Percentiles rank a stretch among this genome's conserved stretches.
phyloP scores from a whole-genome alignment of 2,797 vertebrate species.

The Poecilia velifera region DNA sequence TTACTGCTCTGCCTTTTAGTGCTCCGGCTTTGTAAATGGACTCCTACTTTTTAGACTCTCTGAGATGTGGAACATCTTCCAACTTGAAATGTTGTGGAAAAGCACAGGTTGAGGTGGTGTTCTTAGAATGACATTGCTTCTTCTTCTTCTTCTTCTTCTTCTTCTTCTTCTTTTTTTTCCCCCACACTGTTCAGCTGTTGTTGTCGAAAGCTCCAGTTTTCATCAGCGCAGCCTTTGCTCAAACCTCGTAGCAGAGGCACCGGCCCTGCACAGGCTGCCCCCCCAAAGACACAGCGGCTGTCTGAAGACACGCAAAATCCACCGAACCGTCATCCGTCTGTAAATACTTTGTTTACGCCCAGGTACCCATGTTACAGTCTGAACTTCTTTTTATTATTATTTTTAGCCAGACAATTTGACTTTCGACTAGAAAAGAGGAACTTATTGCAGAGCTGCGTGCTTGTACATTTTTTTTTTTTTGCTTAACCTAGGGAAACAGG shows the following conservation, averaged over 20 bases:
- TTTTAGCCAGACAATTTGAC: slow-evolving; percentile 8
- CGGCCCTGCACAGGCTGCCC: background rate
- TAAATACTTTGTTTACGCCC: slow-evolving; percentile 6
- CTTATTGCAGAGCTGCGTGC: background rate
- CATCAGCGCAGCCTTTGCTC: slow-evolving; percentile 42
- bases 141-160: background rate
- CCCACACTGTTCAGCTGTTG: slow-evolving; percentile 23
- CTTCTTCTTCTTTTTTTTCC: background rate
- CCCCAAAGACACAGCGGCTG: background rate
- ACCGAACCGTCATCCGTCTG: background rate
- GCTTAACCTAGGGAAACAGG: slow-evolving; percentile 47
- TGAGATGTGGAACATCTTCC: slow-evolving; percentile 21
- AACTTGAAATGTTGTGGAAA: slow-evolving; percentile 45
- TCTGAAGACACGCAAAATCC: slow-evolving; percentile 3
- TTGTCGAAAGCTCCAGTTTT: slow-evolving; percentile 74
- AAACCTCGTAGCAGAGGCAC: slow-evolving; percentile 18
- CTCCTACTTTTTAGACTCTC: slow-evolving; percentile 32
- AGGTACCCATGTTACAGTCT: slow-evolving; percentile 1
- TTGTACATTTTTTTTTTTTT: slow-evolving; percentile 1
- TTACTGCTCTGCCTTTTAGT: slow-evolving; percentile 40
- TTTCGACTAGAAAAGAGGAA: slow-evolving; percentile 21
- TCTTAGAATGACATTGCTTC: slow-evolving; percentile 40
- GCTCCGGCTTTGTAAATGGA: slow-evolving; percentile 33
- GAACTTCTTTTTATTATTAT: background rate
- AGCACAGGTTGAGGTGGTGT: slow-evolving; percentile 36